Conservation (phyloP, 1,140 invertebrate genomes). For the Drosophila sucinea region DNA sequence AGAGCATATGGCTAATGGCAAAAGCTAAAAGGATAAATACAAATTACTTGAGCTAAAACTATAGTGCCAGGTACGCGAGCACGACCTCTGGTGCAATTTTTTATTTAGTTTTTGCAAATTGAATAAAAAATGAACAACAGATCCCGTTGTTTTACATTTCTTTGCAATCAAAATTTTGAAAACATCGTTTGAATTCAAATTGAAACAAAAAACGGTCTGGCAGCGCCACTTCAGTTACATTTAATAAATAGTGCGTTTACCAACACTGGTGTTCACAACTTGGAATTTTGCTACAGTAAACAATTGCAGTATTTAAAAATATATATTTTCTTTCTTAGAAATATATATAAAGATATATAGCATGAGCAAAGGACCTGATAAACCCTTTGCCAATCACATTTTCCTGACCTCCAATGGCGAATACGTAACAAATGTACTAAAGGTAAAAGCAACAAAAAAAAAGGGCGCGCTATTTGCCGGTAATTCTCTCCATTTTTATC, state of each 20-base stretch:
- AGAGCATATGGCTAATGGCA: slow-evolving; percentile 21
- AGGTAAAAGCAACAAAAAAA: slow-evolving; percentile 29
- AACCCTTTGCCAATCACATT: slow-evolving; percentile 43
- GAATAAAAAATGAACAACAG: too few species aligned
- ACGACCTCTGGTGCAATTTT: too few species aligned
- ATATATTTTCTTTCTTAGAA: too few species aligned
- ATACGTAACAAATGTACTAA: slow-evolving; percentile 39
- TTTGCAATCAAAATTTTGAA: too few species aligned
- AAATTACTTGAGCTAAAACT: too few species aligned
- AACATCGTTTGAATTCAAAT: background rate
- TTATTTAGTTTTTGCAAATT: too few species aligned
- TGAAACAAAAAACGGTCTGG: background rate
- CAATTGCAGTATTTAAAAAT: too few species aligned
- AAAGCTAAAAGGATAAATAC: background rate
- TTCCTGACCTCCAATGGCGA: slow-evolving; percentile 48
- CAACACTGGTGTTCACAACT: background rate
- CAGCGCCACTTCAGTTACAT: background rate
- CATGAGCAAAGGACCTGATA: background rate
- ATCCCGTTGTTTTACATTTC: too few species aligned
- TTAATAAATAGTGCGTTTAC: background rate
- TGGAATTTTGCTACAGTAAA: too few species aligned
- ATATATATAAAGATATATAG: too few species aligned
- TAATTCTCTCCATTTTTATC: background rate
- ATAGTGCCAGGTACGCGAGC: too few species aligned
- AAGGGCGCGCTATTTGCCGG: background rate